Evolutionary conservation across 1,140 invertebrate species (phyloP).

Genomic region (Battus philenor): DNA sequence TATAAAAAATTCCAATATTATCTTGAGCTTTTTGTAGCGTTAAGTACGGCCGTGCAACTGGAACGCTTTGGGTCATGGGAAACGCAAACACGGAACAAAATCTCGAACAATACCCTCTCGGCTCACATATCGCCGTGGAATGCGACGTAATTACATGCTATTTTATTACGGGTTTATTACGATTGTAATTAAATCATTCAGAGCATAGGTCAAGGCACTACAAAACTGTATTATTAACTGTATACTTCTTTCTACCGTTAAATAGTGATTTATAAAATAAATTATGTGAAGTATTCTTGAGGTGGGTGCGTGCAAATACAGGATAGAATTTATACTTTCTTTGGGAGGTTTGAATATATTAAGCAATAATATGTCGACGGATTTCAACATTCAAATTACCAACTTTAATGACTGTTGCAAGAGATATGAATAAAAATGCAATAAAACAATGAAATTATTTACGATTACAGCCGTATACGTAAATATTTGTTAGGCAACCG

Average conservation of each 20-base stretch:
- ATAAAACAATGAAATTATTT: background rate
- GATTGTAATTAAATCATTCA: conserved; percentile 16
- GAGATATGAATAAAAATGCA: conserved; percentile 7
- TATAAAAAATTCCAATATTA: too few species aligned
- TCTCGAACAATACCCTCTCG: conserved; percentile 19
- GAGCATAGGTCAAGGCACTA: conserved; percentile 9
- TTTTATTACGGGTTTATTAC: conserved; percentile 22
- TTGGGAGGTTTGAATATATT: too few species aligned
- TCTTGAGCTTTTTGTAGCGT: too few species aligned
- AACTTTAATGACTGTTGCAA: conserved; percentile 5
- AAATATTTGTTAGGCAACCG: conserved; percentile 8
- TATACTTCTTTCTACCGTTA: background rate
- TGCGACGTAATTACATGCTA: conserved; percentile 22
- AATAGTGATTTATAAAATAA: too few species aligned
- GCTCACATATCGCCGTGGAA: conserved; percentile 18
- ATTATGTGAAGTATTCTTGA: too few species aligned
- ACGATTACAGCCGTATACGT: background rate
- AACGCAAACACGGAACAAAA: conserved; percentile 27
- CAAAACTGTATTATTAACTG: background rate
- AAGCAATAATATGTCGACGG: conserved; percentile 1
- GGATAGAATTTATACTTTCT: too few species aligned
- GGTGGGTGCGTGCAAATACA: too few species aligned
- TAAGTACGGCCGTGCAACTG: conserved; percentile 15
- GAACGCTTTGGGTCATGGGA: conserved; percentile 32
- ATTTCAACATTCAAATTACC: background rate